These are phyloP conservation scores for Lithophane ornitopus DNA, from an alignment of 2,888 invertebrate species.

Conservation along the genomic window DNA sequence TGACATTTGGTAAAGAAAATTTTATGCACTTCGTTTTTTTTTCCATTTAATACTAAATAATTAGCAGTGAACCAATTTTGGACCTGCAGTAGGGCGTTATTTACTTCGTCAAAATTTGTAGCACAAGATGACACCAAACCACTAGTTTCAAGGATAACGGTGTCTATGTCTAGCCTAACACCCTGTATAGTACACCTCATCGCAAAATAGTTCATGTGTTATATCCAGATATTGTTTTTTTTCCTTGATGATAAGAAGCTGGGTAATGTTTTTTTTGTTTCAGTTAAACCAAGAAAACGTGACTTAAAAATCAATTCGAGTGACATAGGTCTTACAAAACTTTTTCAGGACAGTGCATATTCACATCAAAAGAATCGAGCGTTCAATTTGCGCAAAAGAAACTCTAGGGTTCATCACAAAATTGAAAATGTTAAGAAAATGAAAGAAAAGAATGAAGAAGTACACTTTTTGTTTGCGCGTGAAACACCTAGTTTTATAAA, in stretches of 20 bases:
- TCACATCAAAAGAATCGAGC: slow-evolving; percentile 26
- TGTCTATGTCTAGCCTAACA: too few species aligned
- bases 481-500: slow-evolving; percentile 34
- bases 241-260: too few species aligned
- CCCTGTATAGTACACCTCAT: too few species aligned
- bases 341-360: slow-evolving; percentile 7
- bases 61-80: too few species aligned
- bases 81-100: too few species aligned
- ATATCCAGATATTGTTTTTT: background rate
- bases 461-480: slow-evolving; percentile 28
- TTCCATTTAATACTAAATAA: too few species aligned
- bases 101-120: too few species aligned
- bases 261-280: slow-evolving; percentile 29
- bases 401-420: slow-evolving; percentile 29
- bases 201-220: too few species aligned
- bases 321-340: slow-evolving; percentile 33
- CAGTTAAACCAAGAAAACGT: slow-evolving; percentile 47
- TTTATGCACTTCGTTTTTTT: too few species aligned
- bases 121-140: too few species aligned
- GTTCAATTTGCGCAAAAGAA: slow-evolving; percentile 43
- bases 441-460: slow-evolving; percentile 30
- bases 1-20: too few species aligned
- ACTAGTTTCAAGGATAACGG: too few species aligned
- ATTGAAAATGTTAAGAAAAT: slow-evolving; percentile 19
- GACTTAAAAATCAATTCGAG: slow-evolving; percentile 40